Conservation (phyloP, 2,113 vertebrate genomes). For the Lophura nycthemera region DNA sequence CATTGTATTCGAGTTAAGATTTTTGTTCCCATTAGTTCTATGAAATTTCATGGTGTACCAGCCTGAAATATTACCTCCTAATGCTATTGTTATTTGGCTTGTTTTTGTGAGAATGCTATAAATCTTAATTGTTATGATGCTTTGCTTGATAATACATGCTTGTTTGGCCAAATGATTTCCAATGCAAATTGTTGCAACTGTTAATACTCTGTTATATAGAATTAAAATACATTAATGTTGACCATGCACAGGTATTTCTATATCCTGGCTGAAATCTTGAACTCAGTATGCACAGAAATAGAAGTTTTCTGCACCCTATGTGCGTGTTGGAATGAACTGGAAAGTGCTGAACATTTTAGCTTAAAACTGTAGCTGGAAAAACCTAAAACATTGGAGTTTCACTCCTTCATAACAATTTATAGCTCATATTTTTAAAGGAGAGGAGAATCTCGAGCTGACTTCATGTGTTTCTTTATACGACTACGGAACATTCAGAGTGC, state of each 20-base stretch:
- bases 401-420: neutral
- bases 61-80: neutral
- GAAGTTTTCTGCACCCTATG: neutral
- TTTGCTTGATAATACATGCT: neutral
- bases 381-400: neutral
- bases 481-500: neutral
- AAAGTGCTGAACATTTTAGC: neutral
- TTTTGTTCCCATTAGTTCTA: constrained; percentile 8
- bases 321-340: neutral
- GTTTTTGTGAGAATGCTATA: neutral
- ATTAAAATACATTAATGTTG: neutral
- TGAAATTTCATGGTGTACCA: constrained; percentile 14
- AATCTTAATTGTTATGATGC: neutral
- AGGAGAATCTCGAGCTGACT: neutral
- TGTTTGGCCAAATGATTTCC: neutral
- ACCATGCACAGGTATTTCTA: neutral
- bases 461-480: neutral
- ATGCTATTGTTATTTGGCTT: constrained; percentile 3
- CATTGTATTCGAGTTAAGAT: neutral
- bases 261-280: neutral
- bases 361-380: neutral
- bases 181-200: neutral
- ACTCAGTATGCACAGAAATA: neutral
- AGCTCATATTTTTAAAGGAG: neutral
- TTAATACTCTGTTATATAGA: neutral